A percentile compares a stretch with the other conserved stretches of the same genome.
Evolutionary conservation across 2,113 vertebrate species (phyloP).

Genomic region (Calyptommatus sinebrachiatus): DNA sequence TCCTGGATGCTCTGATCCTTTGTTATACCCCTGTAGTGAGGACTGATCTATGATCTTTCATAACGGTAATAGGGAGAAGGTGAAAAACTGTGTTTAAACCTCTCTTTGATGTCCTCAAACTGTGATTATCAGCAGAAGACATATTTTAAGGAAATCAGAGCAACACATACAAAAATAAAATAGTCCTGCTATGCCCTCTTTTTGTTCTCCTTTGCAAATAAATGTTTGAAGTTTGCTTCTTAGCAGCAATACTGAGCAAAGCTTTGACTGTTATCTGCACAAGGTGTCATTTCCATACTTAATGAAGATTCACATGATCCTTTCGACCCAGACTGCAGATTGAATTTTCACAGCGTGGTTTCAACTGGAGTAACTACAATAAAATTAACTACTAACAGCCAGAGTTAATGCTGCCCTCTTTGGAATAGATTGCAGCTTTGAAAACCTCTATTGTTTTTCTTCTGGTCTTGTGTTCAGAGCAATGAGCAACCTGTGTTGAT

Average conservation of each 20-base stretch:
- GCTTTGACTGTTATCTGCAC: conserved; percentile 1
- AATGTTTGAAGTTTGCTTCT: not conserved
- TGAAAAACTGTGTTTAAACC: too few species aligned
- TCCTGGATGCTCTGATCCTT: too few species aligned
- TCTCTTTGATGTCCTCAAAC: not conserved
- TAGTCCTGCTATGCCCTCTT: too few species aligned
- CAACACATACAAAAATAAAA: not conserved
- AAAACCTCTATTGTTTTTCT: conserved; percentile 20
- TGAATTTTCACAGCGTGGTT: conserved; percentile 11
- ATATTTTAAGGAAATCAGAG: not conserved
- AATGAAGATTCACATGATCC: conserved; percentile 12
- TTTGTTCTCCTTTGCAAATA: not conserved
- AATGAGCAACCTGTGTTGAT: conserved; percentile 36
- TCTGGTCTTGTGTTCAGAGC: conserved; percentile 3
- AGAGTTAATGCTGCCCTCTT: conserved; percentile 16
- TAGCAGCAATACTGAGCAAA: not conserved
- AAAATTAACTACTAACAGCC: conserved; percentile 20
- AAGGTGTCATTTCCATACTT: conserved; percentile 10
- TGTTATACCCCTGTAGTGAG: not conserved
- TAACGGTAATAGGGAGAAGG: not conserved
- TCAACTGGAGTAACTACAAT: not conserved
- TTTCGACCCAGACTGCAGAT: conserved; percentile 11
- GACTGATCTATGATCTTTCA: not conserved
- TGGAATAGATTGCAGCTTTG: not conserved
- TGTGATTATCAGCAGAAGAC: too few species aligned